Base-by-base conservation (phyloP, 2,888 invertebrate genomes). In the Scaptomyza cyrtandrae region DNA sequence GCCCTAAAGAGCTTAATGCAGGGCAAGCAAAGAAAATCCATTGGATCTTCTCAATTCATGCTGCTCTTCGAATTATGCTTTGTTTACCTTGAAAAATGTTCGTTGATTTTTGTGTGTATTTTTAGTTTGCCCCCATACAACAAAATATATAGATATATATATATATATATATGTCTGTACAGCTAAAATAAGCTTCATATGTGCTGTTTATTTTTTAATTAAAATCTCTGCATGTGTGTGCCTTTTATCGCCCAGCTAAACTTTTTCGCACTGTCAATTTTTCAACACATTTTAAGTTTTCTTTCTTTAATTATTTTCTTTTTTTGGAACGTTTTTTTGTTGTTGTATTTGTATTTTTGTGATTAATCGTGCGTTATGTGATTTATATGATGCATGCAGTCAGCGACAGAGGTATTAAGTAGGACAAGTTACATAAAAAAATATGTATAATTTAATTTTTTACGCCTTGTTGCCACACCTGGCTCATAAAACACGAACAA, bases 31-130 rank as follows among this genome's bases (percentile, higher is more conserved):
- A 33, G 29, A 50, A 41, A 48, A 66, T 67, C 50, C 65, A 57
- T 65, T 46, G 37, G 46, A 44, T 48, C 37, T 52, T 16, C 37
- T 64, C 57, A 72, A 71, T 84, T 80, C 78, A 67, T 69, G 71
- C 57, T 63, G 55, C 73, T 79, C 61, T 77, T 67, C 60, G 65
- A 73, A 80, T 80, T 71, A 75, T 83, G 71, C 70, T 81, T 85
- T 86, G 86, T 85, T 85, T 85, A 85, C 85, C 85, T 85, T 85
- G 85, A 85, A 83, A 85, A 75, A 10, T 72, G 72, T 72, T 54
- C 52, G 60, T 67, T 54, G 60, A 56, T 61, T 66, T 64, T 55
- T 49, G 54, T 52, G 57, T 79, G 57, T 79, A 86, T 84, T 77
- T 84, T 72, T 84, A 84, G 86, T 71, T 69, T 46, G 19, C 61